Conservation (phyloP, 1,140 invertebrate species). For the Brachionus plicatilis region DNA sequence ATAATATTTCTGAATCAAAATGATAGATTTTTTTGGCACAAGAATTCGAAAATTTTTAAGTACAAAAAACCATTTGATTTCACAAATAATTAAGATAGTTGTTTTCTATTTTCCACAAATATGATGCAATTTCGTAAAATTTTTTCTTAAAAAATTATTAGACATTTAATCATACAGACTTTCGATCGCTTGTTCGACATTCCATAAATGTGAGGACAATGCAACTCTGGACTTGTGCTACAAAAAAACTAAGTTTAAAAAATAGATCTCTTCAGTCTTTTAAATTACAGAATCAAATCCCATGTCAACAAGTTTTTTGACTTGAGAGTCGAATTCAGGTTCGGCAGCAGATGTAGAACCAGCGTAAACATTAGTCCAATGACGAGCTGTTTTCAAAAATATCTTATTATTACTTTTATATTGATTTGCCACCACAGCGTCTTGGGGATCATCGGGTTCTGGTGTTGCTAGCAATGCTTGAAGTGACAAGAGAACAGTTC, state of each 20-base stretch:
- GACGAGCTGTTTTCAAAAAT: slow-evolving; percentile 79
- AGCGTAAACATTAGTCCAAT: slow-evolving; percentile 92
- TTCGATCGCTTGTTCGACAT: slow-evolving; percentile 39
- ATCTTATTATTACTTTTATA: slow-evolving; percentile 80
- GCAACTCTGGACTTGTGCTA: slow-evolving; percentile 39
- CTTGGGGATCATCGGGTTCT: slow-evolving; percentile 86
- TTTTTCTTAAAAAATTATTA: background rate
- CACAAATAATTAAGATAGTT: background rate
- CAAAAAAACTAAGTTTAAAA: background rate
- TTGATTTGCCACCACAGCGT: slow-evolving; percentile 84
- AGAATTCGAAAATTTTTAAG: background rate
- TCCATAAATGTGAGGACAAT: slow-evolving; percentile 36
- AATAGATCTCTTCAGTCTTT: background rate
- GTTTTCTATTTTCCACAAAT: background rate
- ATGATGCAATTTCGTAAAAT: background rate
- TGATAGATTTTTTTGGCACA: background rate
- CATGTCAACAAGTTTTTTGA: slow-evolving; percentile 37
- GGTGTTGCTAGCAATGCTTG: slow-evolving; percentile 83
- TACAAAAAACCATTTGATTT: background rate
- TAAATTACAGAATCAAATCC: slow-evolving; percentile 39
- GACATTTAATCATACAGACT: slow-evolving; percentile 18
- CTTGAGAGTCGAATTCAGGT: slow-evolving; percentile 29
- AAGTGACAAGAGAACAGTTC: slow-evolving; percentile 85
- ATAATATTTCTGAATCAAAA: background rate
- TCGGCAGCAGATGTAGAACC: slow-evolving; percentile 47